Percentiles rank a stretch among this genome's conserved stretches.
Conservation (phyloP, 2,888 invertebrate species). For the Eutolmus rufibarbis region DNA sequence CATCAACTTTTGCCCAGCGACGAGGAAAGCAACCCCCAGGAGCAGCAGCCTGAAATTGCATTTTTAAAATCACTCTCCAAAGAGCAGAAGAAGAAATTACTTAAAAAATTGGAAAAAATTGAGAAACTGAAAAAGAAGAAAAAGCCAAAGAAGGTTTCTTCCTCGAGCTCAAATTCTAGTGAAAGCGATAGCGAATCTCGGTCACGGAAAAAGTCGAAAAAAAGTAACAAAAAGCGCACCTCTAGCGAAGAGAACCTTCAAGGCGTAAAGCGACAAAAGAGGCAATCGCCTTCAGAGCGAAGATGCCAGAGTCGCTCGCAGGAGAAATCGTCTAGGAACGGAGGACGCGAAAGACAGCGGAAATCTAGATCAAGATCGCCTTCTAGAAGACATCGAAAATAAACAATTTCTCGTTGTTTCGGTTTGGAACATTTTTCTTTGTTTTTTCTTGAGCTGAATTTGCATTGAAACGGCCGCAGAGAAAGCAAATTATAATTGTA, state of each 20-base stretch:
- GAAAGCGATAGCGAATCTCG: slow-evolving; percentile 4
- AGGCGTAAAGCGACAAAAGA: neutral
- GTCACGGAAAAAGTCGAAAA: slow-evolving; percentile 35
- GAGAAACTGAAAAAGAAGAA: slow-evolving; percentile 63
- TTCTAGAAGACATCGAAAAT: neutral
- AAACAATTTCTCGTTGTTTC: neutral
- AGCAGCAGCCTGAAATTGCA: slow-evolving; percentile 72
- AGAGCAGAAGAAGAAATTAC: slow-evolving; percentile 87
- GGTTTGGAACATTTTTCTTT: neutral
- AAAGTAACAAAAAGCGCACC: neutral
- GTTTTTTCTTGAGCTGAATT: neutral
- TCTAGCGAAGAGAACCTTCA: neutral
- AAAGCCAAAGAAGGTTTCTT: slow-evolving; percentile 48
- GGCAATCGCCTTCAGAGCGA: neutral
- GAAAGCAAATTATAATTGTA: too few relatives aligned
- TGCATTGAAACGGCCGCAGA: too few relatives aligned
- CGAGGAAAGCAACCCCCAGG: slow-evolving; percentile 64
- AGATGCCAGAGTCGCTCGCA: neutral
- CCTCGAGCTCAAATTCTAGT: neutral
- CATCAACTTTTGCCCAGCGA: slow-evolving; percentile 70
- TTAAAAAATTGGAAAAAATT: slow-evolving; percentile 79
- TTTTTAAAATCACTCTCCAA: slow-evolving; percentile 84
- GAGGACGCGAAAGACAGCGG: neutral
- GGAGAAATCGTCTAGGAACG: too few relatives aligned
- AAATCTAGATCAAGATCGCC: neutral